Conservation (phyloP, 2,113 vertebrate genomes). For the Petrocephalus microphthalmus region DNA sequence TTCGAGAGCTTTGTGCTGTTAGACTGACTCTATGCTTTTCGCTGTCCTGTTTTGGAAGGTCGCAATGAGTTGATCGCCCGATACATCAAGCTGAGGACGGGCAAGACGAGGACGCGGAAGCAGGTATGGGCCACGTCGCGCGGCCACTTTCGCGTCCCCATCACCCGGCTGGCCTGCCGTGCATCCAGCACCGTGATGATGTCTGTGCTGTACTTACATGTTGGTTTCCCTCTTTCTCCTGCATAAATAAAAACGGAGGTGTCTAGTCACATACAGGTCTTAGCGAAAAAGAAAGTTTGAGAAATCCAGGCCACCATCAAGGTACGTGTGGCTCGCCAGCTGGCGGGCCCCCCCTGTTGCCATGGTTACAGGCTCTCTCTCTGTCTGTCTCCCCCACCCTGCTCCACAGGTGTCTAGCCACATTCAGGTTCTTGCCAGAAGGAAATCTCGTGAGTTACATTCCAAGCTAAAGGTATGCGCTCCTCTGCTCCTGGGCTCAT, state of each 20-base stretch:
- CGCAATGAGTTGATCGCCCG: slow-evolving; percentile 82
- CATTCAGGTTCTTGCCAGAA: slow-evolving; percentile 89
- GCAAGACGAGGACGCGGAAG: slow-evolving; percentile 79
- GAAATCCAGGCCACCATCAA: slow-evolving; percentile 87
- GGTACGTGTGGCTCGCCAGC: slow-evolving; percentile 79
- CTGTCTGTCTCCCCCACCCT: slow-evolving; percentile 78
- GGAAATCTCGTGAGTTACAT: slow-evolving; percentile 90
- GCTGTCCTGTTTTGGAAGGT: slow-evolving; percentile 48
- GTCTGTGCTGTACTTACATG: not conserved
- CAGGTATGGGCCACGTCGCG: slow-evolving; percentile 58
- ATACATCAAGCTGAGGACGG: slow-evolving; percentile 82
- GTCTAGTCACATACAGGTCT: slow-evolving; percentile 88
- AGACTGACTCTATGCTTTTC: not conserved
- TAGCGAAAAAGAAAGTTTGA: slow-evolving; percentile 87
- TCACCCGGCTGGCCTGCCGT: not conserved
- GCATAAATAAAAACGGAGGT: slow-evolving; percentile 75
- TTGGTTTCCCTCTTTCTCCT: slow-evolving; percentile 63
- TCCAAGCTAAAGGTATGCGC: slow-evolving; percentile 89
- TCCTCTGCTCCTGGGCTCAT: slow-evolving; percentile 82
- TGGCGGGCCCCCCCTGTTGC: slow-evolving; percentile 80
- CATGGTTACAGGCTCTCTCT: slow-evolving; percentile 75
- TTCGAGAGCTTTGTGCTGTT: not conserved
- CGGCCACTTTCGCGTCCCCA: not conserved
- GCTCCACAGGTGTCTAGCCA: slow-evolving; percentile 88
- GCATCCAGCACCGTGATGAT: not conserved